Evolutionary conservation across 2,888 invertebrate genomes (phyloP), one percentile per base, ranked within the genome.

Genomic region (Pterostichus madidus): DNA sequence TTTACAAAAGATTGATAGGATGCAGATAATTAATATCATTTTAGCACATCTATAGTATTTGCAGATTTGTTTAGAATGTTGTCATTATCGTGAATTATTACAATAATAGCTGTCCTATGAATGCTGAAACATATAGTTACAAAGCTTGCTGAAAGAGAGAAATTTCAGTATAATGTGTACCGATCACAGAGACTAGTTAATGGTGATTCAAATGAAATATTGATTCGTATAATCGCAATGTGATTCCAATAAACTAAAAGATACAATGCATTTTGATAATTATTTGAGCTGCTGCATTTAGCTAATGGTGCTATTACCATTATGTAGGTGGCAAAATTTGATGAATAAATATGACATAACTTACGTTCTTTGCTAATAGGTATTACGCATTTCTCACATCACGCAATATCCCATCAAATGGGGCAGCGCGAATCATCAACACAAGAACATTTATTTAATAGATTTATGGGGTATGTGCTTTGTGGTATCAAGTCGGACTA

Each of bases 241-340:
- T 24, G 31, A 59, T 17, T 59, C 24, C 59, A 59, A 24, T 59
- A 59, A 59, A 52, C 52, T 39, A 52, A 52, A 52, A 13, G 52
- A 2, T 13, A n/a, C 59, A 59, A 5, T 59, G 59, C 59, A 59
- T 59, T 59, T 59, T 24, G 59, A 59, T 59, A 59, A 59, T 59
- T 59, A 59, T 31, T 59, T 24, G 24, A 17, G 11, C 24, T 31
- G 11, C 24, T 31, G 10, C 17, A 31, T 17, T 59, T 10, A 7
- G 59, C 7, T 24, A 59, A 59, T 59, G 59, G 24, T n/a, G 39
- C 39, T 5, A 39, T 39, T 39, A 39, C 39, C 39, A 7, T 7
- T 7, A 39, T 39, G 5, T 5, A 39, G 39, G 7, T 3, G 24
- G 1, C 24, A 1, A 24, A 24, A 24, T 49, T 49, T 49, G 49